These are phyloP conservation scores for Pogonognathellus flavescens DNA, from an alignment of 1,140 invertebrate genomes.

Conservation along the genomic window DNA sequence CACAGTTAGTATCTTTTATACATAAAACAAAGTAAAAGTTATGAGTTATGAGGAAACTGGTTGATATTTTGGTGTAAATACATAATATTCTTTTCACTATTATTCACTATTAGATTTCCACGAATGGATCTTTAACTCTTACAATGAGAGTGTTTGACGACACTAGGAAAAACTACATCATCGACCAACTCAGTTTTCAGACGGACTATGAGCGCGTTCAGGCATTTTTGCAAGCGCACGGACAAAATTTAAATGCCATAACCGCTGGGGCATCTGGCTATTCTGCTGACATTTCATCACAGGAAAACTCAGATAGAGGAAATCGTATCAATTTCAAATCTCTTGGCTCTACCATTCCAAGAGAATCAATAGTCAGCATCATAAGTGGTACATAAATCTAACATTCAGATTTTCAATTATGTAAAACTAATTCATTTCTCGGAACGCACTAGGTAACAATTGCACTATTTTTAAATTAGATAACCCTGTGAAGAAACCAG, in stretches of 20 bases:
- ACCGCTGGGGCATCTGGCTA: background rate
- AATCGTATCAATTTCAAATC: background rate
- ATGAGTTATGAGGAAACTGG: background rate
- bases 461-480: background rate
- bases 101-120: background rate
- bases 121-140: background rate
- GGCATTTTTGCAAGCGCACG: background rate
- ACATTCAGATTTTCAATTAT: background rate
- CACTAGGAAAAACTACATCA: background rate
- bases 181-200: background rate
- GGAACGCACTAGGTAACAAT: too few relatives aligned
- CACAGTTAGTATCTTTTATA: background rate
- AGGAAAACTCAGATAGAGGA: background rate
- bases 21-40: background rate
- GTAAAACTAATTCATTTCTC: background rate
- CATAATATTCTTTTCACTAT: background rate
- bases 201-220: background rate
- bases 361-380: conserved; percentile 51
- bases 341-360: conserved; percentile 56
- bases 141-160: background rate
- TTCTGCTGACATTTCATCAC: conserved; percentile 7
- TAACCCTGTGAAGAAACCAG: too few relatives aligned
- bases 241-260: background rate
- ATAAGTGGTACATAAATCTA: background rate
- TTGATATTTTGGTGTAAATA: background rate